These are phyloP conservation scores for Mya arenaria DNA, from an alignment of 1,140 invertebrate species.

Conservation along the genomic window DNA sequence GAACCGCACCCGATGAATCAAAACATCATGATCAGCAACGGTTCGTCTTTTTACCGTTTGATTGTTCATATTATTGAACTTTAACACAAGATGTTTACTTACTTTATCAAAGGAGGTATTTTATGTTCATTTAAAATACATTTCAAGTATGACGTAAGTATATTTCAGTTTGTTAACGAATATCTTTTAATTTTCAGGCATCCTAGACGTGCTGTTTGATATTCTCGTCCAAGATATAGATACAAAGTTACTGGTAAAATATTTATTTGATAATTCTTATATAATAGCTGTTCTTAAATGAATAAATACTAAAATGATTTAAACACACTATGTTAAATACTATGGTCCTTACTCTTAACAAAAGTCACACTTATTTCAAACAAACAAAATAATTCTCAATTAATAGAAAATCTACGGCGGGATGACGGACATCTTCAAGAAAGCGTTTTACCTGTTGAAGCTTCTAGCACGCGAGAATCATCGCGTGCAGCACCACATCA, in stretches of 20 bases:
- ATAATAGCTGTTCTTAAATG: too few species aligned
- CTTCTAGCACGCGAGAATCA: slow-evolving; percentile 77
- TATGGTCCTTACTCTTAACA: too few species aligned
- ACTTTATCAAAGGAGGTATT: too few species aligned
- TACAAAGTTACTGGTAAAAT: slow-evolving; percentile 74
- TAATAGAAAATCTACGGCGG: slow-evolving; percentile 75
- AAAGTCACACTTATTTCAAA: too few species aligned
- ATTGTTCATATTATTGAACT: neutral
- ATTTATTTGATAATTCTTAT: too few species aligned
- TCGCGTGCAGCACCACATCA: slow-evolving; percentile 78
- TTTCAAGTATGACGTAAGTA: too few species aligned
- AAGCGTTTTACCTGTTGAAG: slow-evolving; percentile 78
- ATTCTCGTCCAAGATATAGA: slow-evolving; percentile 78
- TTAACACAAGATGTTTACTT: too few species aligned
- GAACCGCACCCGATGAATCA: slow-evolving; percentile 81
- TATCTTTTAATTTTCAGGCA: slow-evolving; percentile 70
- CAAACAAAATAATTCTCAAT: too few species aligned
- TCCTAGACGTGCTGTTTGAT: slow-evolving; percentile 77
- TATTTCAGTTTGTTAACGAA: too few species aligned
- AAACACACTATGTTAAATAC: too few species aligned
- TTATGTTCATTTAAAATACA: too few species aligned
- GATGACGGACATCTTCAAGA: slow-evolving; percentile 78
- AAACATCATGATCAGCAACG: slow-evolving; percentile 80
- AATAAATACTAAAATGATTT: too few species aligned
- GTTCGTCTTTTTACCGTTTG: slow-evolving; percentile 58